Evolutionary conservation across 2,113 vertebrate genomes (phyloP).

Genomic region (Heterotilapia buettikoferi): DNA sequence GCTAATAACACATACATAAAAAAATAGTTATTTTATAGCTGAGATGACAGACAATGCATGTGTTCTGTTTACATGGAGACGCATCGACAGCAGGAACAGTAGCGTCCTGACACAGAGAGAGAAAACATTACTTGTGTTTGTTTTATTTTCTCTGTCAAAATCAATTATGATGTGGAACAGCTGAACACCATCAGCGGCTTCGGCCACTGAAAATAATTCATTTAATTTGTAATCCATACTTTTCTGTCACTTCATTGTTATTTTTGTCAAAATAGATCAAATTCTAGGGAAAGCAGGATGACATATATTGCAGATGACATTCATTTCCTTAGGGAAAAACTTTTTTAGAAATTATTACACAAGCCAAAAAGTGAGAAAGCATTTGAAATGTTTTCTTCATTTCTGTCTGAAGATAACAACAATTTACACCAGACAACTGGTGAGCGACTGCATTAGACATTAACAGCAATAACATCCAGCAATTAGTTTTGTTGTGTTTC

Average conservation of each 20-base stretch:
- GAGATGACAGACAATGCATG: neutral
- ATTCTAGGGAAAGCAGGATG: neutral
- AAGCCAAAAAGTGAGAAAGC: neutral
- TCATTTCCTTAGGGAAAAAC: neutral
- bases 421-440: neutral
- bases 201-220: neutral
- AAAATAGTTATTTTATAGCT: neutral
- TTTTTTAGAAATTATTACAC: neutral
- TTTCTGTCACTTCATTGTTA: conserved; percentile 2
- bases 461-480: neutral
- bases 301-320: neutral
- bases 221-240: neutral
- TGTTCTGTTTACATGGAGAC: neutral
- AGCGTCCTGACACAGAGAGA: fast-evolving
- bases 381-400: neutral
- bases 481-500: neutral
- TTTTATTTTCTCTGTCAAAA: neutral
- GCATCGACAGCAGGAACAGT: neutral
- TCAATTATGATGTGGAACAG: neutral
- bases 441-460: neutral
- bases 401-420: neutral
- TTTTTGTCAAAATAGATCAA: neutral
- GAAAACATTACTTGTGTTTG: neutral
- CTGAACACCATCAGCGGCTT: neutral
- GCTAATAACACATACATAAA: neutral